These are phyloP conservation scores for Scaptomyza pallida DNA, from an alignment of 1,140 invertebrate species.

Conservation along the genomic window DNA sequence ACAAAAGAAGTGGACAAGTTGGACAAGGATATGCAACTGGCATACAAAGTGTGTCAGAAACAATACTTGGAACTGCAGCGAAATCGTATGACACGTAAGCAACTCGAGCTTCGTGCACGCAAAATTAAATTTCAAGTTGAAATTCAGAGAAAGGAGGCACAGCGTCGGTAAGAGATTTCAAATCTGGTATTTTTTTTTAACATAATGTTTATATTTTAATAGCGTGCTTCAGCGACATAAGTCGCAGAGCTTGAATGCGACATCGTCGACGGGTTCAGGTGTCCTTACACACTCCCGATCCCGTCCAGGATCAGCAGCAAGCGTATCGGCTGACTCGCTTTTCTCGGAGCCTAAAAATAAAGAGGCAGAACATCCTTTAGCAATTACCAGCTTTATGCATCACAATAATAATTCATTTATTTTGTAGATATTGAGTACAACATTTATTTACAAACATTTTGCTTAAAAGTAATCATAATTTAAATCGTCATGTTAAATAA, in stretches of 20 bases:
- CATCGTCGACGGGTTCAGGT: neutral
- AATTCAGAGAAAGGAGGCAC: neutral
- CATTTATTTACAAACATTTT: neutral
- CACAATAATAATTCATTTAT: constrained; percentile 29
- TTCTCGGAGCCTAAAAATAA: neutral
- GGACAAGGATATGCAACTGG: constrained; percentile 11
- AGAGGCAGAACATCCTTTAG: neutral
- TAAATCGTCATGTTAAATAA: constrained; percentile 8
- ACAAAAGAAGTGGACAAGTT: constrained; percentile 17
- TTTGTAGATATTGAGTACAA: constrained; percentile 5
- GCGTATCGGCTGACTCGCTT: neutral
- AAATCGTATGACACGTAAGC: constrained; percentile 13
- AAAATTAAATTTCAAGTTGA: constrained; percentile 14
- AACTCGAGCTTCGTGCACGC: constrained; percentile 23
- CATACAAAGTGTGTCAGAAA: constrained; percentile 13
- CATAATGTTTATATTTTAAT: neutral
- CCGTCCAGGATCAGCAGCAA: neutral
- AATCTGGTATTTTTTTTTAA: no score
- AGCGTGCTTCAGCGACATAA: neutral
- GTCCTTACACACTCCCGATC: neutral
- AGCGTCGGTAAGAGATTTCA: constrained; percentile 12
- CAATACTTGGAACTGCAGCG: constrained; percentile 22
- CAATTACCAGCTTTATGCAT: constrained; percentile 28
- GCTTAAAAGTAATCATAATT: neutral
- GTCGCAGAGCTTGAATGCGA: neutral